Evolutionary conservation across 1,140 invertebrate species (phyloP).

Genomic region (Cyclargus thomasi): DNA sequence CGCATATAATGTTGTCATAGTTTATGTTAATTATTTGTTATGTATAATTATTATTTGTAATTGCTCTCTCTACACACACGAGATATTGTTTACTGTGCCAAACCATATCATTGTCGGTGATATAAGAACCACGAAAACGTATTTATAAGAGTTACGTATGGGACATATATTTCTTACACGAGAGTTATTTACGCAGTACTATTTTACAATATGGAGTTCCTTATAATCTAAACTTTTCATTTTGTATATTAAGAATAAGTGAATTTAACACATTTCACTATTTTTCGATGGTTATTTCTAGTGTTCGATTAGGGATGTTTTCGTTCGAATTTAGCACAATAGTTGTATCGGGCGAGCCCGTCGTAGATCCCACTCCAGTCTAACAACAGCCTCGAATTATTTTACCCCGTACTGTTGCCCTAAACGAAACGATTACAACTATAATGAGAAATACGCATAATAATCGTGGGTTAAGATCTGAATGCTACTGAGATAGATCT

Average conservation of each 20-base stretch:
- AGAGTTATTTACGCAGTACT: conserved; percentile 36
- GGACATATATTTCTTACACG: conserved; percentile 29
- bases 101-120: conserved; percentile 67
- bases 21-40: neutral
- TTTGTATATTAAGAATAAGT: conserved; percentile 46
- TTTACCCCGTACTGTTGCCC: conserved; percentile 33
- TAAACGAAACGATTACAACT: conserved; percentile 29
- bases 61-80: conserved; percentile 37
- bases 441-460: conserved; percentile 27
- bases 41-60: conserved; percentile 12
- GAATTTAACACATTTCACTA: conserved; percentile 54
- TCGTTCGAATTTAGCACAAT: conserved; percentile 60
- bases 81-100: conserved; percentile 61
- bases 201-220: conserved; percentile 32
- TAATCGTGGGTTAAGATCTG: conserved; percentile 50
- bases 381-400: no score
- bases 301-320: conserved; percentile 34
- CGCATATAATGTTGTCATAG: neutral
- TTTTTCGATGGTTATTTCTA: conserved; percentile 62
- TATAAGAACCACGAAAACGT: conserved; percentile 43
- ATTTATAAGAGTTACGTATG: conserved; percentile 33
- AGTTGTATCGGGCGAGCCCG: conserved; percentile 38
- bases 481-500: conserved; percentile 65
- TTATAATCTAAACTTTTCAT: conserved; percentile 30
- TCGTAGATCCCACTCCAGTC: neutral